A percentile compares a stretch with the other conserved stretches of the same genome.
Conservation (phyloP, 1,140 invertebrate genomes). For the Hypsibius dujardini region DNA sequence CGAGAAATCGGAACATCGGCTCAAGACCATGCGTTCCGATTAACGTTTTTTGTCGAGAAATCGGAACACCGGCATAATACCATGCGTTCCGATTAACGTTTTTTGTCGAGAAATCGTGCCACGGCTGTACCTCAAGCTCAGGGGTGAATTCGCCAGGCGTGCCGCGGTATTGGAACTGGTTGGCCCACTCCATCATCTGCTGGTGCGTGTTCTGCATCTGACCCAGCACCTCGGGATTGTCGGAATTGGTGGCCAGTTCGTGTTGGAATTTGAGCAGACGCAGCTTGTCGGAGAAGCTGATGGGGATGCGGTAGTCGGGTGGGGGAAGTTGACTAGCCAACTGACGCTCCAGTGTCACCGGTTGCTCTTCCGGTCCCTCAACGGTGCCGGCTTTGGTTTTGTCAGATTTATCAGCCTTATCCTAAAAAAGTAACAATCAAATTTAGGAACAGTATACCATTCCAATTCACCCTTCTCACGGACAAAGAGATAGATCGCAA, state of each 20-base stretch:
- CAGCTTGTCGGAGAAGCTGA: constrained; percentile 8
- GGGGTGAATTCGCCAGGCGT: not conserved
- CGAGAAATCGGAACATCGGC: no score
- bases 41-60: no score
- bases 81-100: no score
- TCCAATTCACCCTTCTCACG: no score
- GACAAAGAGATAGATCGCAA: no score
- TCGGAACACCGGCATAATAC: no score
- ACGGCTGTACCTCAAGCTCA: not conserved
- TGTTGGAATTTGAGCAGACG: constrained; percentile 13
- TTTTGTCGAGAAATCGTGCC: no score
- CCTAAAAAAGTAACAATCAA: not conserved
- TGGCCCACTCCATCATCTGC: constrained; percentile 5
- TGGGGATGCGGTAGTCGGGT: constrained; percentile 11
- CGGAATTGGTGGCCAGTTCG: not conserved
- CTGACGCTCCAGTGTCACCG: not conserved
- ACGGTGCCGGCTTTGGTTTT: not conserved
- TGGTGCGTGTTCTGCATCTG: constrained; percentile 16
- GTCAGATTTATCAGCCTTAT: not conserved
- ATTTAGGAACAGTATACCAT: no score
- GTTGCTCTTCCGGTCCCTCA: not conserved
- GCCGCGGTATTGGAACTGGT: not conserved
- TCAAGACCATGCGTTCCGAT: no score
- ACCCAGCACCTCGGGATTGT: not conserved
- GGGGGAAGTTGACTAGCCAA: not conserved